These are phyloP conservation scores for Elachura formosa DNA, from an alignment of 2,113 vertebrate species.

Conservation along the genomic window DNA sequence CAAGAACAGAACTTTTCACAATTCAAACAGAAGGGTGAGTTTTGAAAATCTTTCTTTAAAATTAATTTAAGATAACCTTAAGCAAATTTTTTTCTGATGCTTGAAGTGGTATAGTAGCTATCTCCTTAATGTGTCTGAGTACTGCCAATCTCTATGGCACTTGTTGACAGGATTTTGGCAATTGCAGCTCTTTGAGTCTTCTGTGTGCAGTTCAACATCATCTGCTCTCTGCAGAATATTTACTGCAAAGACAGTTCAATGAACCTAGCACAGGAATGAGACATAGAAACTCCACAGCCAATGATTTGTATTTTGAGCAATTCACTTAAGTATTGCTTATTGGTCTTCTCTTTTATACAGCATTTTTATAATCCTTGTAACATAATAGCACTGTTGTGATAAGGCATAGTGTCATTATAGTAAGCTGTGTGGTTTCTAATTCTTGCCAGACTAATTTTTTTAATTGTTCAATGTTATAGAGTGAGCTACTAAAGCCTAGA, in stretches of 20 bases:
- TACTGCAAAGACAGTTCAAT: background rate
- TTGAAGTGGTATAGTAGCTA: background rate
- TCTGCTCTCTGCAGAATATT: background rate
- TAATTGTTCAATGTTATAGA: background rate
- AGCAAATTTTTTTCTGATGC: constrained; percentile 6
- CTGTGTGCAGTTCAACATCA: constrained; percentile 1
- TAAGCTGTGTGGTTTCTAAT: background rate
- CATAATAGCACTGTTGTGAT: background rate
- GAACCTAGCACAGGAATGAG: background rate
- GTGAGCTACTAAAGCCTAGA: background rate
- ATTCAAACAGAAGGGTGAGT: constrained; percentile 76
- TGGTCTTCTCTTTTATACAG: background rate
- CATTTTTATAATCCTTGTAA: background rate
- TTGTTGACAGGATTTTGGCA: background rate
- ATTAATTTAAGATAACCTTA: constrained; percentile 34
- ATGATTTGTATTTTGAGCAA: background rate
- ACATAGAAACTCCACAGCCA: background rate
- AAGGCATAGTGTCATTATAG: background rate
- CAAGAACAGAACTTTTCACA: constrained; percentile 66
- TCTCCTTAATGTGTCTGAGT: background rate
- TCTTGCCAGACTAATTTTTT: background rate
- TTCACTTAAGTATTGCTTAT: background rate
- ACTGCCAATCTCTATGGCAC: background rate
- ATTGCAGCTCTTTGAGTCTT: background rate
- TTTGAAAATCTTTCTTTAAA: constrained; percentile 56